Evolutionary conservation across 2,888 invertebrate genomes (phyloP), one percentile per base, ranked within the genome.

Genomic region (Scaptomyza flava): DNA sequence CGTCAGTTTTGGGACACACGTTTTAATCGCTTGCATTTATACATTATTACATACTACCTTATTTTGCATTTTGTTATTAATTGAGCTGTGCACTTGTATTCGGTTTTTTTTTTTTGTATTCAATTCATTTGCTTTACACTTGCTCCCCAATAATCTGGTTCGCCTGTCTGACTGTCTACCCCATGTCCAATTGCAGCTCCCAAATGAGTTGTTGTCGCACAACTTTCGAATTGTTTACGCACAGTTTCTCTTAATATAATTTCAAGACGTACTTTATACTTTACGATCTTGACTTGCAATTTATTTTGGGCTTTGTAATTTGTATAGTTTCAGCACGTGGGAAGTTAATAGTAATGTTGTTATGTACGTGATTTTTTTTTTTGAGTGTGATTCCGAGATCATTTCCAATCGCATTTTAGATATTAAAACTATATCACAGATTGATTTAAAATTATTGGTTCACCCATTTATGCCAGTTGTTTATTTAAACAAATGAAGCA

Each of bases 1-100:
- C 82, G 87, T 70, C 73, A 71, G 67, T 64, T 65, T 81, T 71
- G 64, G 70, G 63, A 59, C 70, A 36, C 36, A 68, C 60, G 65
- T 76, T 71, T 82, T 71, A 69, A 81, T 77, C 68, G 73, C 48
- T 68, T 67, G 64, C 74, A 27, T 27, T 27, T 27, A 27, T 6
- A 27, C 27, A 27, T 27, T 27, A 27, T 27, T 27, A 4, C 27
- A 27, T 46, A 14, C 20, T 20, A 6, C 11, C 48, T 9, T 11
- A 59, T 66, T 80, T 82, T 71, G 78, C 80, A 79, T 84, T 72
- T 74, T 74, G 68, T 77, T 68, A 82, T 84, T 84, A 86, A 86
- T 86, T 81, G 79, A 72, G 72, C 61, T 58, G 67, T 72, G 27
- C n/a, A 53, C 42, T 61, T 38, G 60, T 36, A n/a, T 36, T 34